Evolutionary conservation across 2,797 vertebrate species (phyloP).

Genomic region (Peromyscus melanophrys): DNA sequence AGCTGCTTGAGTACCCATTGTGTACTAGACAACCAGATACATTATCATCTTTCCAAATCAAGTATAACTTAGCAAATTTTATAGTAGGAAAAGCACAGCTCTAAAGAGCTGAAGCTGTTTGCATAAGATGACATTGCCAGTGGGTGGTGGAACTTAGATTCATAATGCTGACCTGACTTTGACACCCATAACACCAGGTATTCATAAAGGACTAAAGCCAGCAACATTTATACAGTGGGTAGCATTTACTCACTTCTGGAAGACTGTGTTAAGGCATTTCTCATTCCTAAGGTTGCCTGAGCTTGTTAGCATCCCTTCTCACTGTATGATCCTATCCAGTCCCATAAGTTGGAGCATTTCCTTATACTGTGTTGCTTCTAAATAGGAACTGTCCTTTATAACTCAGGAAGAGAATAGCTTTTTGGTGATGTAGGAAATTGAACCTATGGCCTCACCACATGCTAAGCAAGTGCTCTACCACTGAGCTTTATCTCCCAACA

Average conservation of each 20-base stretch:
- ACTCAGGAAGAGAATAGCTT: slow-evolving; percentile 16
- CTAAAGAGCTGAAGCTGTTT: slow-evolving; percentile 35
- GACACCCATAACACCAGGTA: neutral
- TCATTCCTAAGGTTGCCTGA: neutral
- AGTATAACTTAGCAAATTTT: slow-evolving; percentile 10
- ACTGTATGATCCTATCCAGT: neutral
- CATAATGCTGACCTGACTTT: slow-evolving; percentile 26
- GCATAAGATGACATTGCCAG: neutral
- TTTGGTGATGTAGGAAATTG: neutral
- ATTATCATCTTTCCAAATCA: slow-evolving; percentile 41
- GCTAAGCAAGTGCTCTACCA: neutral
- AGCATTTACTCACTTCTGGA: neutral
- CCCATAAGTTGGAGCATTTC: slow-evolving; percentile 6
- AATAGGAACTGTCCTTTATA: slow-evolving; percentile 21
- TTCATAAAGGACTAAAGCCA: slow-evolving; percentile 59
- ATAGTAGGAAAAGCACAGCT: slow-evolving; percentile 31
- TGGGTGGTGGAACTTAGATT: slow-evolving; percentile 24
- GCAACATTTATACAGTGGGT: neutral
- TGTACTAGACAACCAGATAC: neutral
- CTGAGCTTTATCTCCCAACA: neutral
- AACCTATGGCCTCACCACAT: neutral
- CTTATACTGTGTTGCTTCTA: slow-evolving; percentile 27
- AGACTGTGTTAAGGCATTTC: slow-evolving; percentile 33
- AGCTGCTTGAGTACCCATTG: neutral
- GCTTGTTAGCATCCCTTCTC: slow-evolving; percentile 11